Evolutionary conservation across 2,113 vertebrate species (phyloP), one percentile per base, ranked within the genome.

Genomic region (Takifugu flavidus): DNA sequence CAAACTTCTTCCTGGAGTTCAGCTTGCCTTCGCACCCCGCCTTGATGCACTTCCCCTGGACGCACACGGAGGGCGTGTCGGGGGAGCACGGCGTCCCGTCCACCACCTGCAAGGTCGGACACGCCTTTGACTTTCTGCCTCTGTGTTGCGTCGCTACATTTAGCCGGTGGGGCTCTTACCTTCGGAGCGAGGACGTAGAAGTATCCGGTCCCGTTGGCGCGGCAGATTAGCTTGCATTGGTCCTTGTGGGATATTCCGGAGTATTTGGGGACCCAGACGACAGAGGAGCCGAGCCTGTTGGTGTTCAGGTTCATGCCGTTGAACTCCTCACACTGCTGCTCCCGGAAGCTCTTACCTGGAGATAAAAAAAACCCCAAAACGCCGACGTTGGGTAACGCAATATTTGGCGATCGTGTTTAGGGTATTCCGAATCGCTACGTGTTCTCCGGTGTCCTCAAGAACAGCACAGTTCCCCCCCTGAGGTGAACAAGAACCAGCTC

Each of bases 241-340:
- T 98, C 96, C 82, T 93, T 93, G 2, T 93, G 91, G 0, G 95
- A 96, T 51, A 98, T 91, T 0, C 96, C 96, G 0, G 96, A 97
- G 70, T 95, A 98, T 70, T 98, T 98, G 59, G 96, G 96, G 29
- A 98, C 94, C 96, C 96, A 98, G 10, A 92, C 92, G 71, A 98
- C 86, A 0, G 94, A 89, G 0, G 94, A 88, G 0, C 92, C 92
- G 52, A 98, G 92, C 45, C 95, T 89, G 87, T 96, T 98, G 67
- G 94, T 96, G 88, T 94, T 98, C 27, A 98, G 91, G 63, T 93
- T 95, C 56, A 95, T 91, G 55, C 96, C 95, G 0, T 98, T 99
- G 89, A 94, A 98, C 4, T 92, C 91, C 46, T 98, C 95, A 13
- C 96, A 98, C 70, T 98, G 96, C 50, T 98, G 94, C 63, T 98